A percentile compares a stretch with the other conserved stretches of the same genome.
phyloP scores from a whole-genome alignment of 2,113 vertebrate genomes.

The Pogonocichla stellata region DNA sequence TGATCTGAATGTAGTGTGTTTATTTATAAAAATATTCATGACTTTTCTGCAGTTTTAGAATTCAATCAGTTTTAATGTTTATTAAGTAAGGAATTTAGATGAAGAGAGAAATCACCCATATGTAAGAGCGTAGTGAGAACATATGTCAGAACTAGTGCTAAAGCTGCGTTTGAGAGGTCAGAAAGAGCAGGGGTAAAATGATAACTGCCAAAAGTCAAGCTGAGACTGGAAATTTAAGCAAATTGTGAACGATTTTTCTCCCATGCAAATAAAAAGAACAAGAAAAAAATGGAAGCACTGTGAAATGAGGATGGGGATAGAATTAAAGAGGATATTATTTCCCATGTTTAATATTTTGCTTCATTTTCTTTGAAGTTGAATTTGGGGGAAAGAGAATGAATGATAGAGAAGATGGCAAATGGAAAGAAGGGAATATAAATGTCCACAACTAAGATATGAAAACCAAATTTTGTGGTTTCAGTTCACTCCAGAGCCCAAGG shows the following conservation, averaged over 20 bases:
- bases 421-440: neutral
- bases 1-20: neutral
- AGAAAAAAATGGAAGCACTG: neutral
- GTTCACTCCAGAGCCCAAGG: neutral
- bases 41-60: constrained; percentile 17
- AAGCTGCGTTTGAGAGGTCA: constrained; percentile 43
- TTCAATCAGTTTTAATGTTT: constrained; percentile 5
- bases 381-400: neutral
- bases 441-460: neutral
- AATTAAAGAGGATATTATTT: neutral
- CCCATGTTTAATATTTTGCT: neutral
- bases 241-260: constrained; percentile 31
- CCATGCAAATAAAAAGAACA: neutral
- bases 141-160: constrained; percentile 52
- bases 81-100: constrained; percentile 23
- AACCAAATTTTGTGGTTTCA: neutral
- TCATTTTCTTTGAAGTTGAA: neutral
- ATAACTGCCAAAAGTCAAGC: constrained; percentile 46
- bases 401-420: neutral
- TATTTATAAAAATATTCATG: constrained; percentile 53
- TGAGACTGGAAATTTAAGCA: constrained; percentile 39
- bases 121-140: constrained; percentile 50
- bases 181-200: neutral
- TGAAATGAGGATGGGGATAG: neutral
- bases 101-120: constrained; percentile 44